Evolutionary conservation across 2,888 invertebrate genomes (phyloP).

Genomic region (Philereme transversata): DNA sequence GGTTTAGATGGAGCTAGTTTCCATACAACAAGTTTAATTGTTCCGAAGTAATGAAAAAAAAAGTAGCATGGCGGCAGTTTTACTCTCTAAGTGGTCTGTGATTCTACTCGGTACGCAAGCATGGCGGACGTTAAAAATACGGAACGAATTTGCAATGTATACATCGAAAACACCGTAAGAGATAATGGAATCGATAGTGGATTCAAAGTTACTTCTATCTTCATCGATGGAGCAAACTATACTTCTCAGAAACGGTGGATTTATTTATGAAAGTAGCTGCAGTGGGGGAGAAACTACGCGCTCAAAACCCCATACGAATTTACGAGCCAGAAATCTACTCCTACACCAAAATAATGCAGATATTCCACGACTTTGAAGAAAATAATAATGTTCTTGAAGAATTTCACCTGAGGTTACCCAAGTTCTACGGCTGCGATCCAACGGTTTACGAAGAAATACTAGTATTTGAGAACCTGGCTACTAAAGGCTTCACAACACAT

Average conservation of each 20-base stretch:
- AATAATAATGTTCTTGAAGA: slow-evolving; percentile 46
- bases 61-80: too few relatives aligned
- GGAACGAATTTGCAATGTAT: slow-evolving; percentile 13
- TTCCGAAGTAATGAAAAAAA: too few relatives aligned
- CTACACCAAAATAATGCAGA: slow-evolving; percentile 50
- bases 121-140: slow-evolving; percentile 16
- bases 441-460: slow-evolving; percentile 24
- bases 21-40: too few relatives aligned
- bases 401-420: slow-evolving; percentile 49
- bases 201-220: slow-evolving; percentile 38
- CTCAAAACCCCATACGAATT: slow-evolving; percentile 37
- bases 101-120: slow-evolving; percentile 1
- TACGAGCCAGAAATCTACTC: slow-evolving; percentile 54
- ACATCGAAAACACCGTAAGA: slow-evolving; percentile 5
- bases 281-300: slow-evolving; percentile 51
- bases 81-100: too few relatives aligned
- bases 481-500: slow-evolving; percentile 51
- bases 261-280: slow-evolving; percentile 61
- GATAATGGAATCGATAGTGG: slow-evolving; percentile 17
- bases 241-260: slow-evolving; percentile 44
- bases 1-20: too few relatives aligned
- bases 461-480: slow-evolving; percentile 53
- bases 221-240: slow-evolving; percentile 53
- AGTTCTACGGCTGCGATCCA: slow-evolving; percentile 50
- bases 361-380: slow-evolving; percentile 50